Evolutionary conservation across 2,888 invertebrate species (phyloP), one percentile per base, ranked within the genome.

Genomic region (Amblyjoppa fuscipennis): DNA sequence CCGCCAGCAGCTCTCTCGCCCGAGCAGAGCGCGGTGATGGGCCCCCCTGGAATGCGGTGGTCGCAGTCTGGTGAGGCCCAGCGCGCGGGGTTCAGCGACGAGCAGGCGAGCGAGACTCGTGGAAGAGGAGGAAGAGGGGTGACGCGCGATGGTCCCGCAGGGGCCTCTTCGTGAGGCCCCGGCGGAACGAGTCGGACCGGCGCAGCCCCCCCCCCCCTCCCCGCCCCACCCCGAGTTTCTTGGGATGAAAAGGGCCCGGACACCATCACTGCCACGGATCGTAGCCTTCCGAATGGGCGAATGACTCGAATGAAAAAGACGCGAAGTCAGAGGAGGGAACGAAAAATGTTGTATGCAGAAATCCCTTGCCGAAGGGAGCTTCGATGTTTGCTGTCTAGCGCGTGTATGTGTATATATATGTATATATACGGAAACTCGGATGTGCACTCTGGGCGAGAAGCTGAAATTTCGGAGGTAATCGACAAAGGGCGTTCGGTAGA

Each of bases 181-280:
- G 93, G 96, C 96, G 90, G 91, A 92, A 93, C 93, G 90, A 92
- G 93, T 93, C 91, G 90, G 91, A 93, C 93, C 93, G 92, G 93
- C 91, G 89, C 69, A 75, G 82, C 77, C 77, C 68, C 31, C 28
- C 74, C 77, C 71, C 28, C 25, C 66, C 53, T 49, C 53, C 64
- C 49, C 13, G 0, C 9, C 45, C 51, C 69, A 9, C 49, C n/a
- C 11, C 34, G 31, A 61, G 51, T 28, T 70, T 51, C 56, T 80
- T 71, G 69, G 74, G 80, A 81, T 78, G 83, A 85, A 84, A 83
- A 85, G 81, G 74, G 74, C 70, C 84, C 53, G 68, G 68, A 53
- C 53, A 64, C 76, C 53, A 20, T 34, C 66, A 66, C 49, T 13
- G 56, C 56, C 56, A 56, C 56, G 56, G n/a, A 53, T 56, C 38